phyloP scores from a whole-genome alignment of 2,888 invertebrate species.

The Syrphus vitripennis region DNA sequence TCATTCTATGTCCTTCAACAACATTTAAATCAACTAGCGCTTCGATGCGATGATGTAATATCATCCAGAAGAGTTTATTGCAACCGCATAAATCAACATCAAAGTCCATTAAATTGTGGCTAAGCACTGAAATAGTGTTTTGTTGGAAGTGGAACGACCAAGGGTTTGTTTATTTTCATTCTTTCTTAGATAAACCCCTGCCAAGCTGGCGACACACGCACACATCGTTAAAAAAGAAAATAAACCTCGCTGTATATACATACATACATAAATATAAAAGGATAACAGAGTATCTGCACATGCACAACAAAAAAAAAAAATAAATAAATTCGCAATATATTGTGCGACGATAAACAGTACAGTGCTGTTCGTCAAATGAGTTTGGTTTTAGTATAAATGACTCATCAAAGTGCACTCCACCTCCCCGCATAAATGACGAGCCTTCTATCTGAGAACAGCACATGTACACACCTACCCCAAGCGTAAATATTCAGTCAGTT shows the following conservation, averaged over 20 bases:
- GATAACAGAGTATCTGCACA: constrained; percentile 47
- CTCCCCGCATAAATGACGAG: background rate
- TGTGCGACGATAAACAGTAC: background rate
- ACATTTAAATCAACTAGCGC: background rate
- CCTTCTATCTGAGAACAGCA: background rate
- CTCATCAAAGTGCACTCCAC: constrained; percentile 27
- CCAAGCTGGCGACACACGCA: constrained; percentile 56
- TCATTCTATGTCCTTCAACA: background rate
- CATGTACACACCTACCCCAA: constrained; percentile 51
- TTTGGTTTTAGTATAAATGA: constrained; percentile 38
- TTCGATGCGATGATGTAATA: constrained; percentile 66
- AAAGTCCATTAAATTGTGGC: constrained; percentile 62
- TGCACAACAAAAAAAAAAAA: constrained; percentile 11
- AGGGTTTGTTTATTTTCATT: background rate
- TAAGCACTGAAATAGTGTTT: constrained; percentile 1
- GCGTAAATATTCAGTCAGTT: background rate
- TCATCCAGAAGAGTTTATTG: constrained; percentile 47
- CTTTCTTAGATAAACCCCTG: constrained; percentile 43
- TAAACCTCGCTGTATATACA: constrained; percentile 5
- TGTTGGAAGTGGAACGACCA: background rate
- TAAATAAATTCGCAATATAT: background rate
- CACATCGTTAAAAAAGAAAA: constrained; percentile 8
- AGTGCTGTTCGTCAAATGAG: constrained; percentile 1
- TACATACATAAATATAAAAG: constrained; percentile 13
- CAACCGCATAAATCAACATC: constrained; percentile 68